Evolutionary conservation across 2,888 invertebrate species (phyloP).

Genomic region (Caenorhabditis macrosperma): DNA sequence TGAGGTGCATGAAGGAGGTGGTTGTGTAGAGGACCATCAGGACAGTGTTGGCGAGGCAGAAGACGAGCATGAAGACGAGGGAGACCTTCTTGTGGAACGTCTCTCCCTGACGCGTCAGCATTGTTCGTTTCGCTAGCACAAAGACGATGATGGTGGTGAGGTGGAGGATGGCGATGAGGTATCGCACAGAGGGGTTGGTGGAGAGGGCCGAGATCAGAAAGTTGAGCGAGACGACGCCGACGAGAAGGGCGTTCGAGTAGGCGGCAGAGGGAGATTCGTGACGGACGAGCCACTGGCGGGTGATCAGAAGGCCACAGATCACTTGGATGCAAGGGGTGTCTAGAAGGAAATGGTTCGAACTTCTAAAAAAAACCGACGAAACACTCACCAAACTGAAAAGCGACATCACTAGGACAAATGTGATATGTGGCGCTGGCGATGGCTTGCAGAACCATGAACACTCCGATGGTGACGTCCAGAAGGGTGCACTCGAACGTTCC

Average conservation of each 20-base stretch:
- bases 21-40: not conserved
- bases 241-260: conserved; percentile 38
- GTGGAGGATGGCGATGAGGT: conserved; percentile 22
- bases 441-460: conserved; percentile 48
- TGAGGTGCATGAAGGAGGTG: conserved; percentile 27
- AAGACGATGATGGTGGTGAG: not conserved
- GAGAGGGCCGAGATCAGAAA: conserved; percentile 40
- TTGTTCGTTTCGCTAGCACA: conserved; percentile 12
- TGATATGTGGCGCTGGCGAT: conserved; percentile 52
- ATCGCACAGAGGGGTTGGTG: not conserved
- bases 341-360: conserved; percentile 1
- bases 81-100: not conserved
- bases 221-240: conserved; percentile 27
- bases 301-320: conserved; percentile 42
- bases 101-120: not conserved
- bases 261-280: conserved; percentile 38
- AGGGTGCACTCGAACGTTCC: conserved; percentile 34
- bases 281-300: conserved; percentile 51
- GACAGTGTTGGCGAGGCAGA: not conserved
- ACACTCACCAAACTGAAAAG: conserved; percentile 52
- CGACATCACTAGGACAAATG: conserved; percentile 47
- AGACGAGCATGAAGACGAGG: not conserved
- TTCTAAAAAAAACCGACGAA: not conserved
- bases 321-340: conserved; percentile 57
- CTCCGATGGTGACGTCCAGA: conserved; percentile 43